phyloP scores from a whole-genome alignment of 2,797 vertebrate genomes.

The Urosaurus nigricauda region DNA sequence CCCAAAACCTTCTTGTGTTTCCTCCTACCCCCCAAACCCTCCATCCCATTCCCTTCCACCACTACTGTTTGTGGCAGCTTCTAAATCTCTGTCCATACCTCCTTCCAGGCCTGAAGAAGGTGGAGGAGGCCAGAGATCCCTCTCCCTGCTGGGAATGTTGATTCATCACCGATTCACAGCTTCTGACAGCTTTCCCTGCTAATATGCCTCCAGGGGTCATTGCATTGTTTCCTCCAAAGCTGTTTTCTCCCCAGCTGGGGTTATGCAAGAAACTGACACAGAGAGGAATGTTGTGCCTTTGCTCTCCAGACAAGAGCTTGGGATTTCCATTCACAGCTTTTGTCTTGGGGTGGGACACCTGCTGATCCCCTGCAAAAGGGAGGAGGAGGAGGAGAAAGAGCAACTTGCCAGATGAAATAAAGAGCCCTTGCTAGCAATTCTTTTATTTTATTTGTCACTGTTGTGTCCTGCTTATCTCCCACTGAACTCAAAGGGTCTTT shows the following conservation, averaged over 20 bases:
- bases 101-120: not conserved
- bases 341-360: conserved; percentile 65
- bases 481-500: not conserved
- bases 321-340: conserved; percentile 55
- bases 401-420: not conserved
- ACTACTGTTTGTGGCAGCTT: not conserved
- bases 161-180: not conserved
- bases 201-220: not conserved
- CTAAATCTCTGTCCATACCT: too few relatives aligned
- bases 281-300: conserved; percentile 47
- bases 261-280: not conserved
- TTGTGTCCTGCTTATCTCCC: not conserved
- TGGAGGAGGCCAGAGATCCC: not conserved
- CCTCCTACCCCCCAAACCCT: not conserved
- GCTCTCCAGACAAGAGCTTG: conserved; percentile 57
- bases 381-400: conserved; percentile 36
- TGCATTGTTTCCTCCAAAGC: conserved; percentile 35
- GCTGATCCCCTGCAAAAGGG: conserved; percentile 55
- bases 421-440: not conserved
- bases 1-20: not conserved
- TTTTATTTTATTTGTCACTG: not conserved
- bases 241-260: conserved; percentile 35
- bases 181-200: conserved; percentile 5
- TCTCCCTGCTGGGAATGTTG: not conserved
- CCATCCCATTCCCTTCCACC: not conserved